These are phyloP conservation scores for Taenaris catops DNA, from an alignment of 2,888 invertebrate genomes.

Conservation along the genomic window DNA sequence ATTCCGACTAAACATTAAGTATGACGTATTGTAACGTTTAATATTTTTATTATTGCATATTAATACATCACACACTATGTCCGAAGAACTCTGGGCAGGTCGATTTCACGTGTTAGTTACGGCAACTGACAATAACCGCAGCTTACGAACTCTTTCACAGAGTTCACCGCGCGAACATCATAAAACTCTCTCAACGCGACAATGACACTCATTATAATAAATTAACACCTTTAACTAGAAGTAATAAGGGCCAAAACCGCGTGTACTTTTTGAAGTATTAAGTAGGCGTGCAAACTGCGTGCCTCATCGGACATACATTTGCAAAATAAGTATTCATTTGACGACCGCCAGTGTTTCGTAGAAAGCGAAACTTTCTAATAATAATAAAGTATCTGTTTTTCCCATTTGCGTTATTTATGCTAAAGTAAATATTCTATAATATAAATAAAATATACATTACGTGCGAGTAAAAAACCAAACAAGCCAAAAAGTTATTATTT, in stretches of 20 bases:
- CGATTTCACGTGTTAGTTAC: conserved; percentile 74
- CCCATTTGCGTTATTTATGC: too few species aligned
- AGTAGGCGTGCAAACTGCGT: conserved; percentile 44
- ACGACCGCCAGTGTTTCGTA: conserved; percentile 40
- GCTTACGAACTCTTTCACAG: conserved; percentile 58
- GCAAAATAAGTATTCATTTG: conserved; percentile 50
- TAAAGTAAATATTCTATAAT: too few species aligned
- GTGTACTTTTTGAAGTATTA: conserved; percentile 27
- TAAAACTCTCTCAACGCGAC: conserved; percentile 51
- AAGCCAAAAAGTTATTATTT: too few species aligned
- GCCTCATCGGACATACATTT: conserved; percentile 54
- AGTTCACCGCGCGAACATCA: conserved; percentile 59
- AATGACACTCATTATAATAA: conserved; percentile 30
- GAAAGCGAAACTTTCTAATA: conserved; percentile 60
- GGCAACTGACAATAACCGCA: conserved; percentile 69
- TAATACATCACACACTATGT: conserved; percentile 22
- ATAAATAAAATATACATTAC: too few species aligned
- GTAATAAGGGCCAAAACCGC: conserved; percentile 33
- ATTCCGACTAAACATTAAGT: too few species aligned
- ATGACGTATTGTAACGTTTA: too few species aligned
- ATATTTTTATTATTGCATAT: too few species aligned
- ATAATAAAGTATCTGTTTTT: too few species aligned
- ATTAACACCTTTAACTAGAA: conserved; percentile 27
- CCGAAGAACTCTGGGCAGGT: conserved; percentile 54
- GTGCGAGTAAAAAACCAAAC: too few species aligned